Conservation (phyloP, 2,113 vertebrate genomes). For the Trinectes maculatus region DNA sequence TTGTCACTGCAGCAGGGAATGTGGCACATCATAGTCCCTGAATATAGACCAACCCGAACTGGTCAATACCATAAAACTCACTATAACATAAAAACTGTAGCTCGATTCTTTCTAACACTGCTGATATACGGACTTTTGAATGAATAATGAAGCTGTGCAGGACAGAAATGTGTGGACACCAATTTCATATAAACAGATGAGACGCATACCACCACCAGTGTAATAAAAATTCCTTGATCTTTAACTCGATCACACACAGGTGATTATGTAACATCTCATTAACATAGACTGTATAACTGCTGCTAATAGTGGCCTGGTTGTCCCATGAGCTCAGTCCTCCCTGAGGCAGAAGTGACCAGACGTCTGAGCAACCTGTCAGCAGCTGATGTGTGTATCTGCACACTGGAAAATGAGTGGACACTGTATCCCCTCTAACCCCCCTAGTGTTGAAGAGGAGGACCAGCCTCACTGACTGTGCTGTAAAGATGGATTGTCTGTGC, state of each 20-base stretch:
- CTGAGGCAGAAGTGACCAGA: conserved; percentile 43
- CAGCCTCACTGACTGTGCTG: background rate
- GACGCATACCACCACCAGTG: no score
- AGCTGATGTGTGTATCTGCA: conserved; percentile 52
- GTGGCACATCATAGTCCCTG: conserved; percentile 25
- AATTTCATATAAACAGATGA: conserved; percentile 16
- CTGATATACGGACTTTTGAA: background rate
- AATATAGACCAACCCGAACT: conserved; percentile 34
- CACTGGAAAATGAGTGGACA: conserved; percentile 22
- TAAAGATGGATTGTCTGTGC: conserved; percentile 22
- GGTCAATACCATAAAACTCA: conserved; percentile 42
- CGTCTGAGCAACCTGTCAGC: conserved; percentile 46
- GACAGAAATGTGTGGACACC: conserved; percentile 9
- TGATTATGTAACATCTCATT: background rate
- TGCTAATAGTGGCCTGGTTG: conserved; percentile 20
- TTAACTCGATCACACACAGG: background rate
- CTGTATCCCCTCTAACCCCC: conserved; percentile 13
- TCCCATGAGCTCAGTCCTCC: conserved; percentile 34
- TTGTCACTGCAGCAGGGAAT: conserved; percentile 36
- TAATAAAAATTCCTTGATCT: no score
- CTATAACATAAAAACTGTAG: conserved; percentile 23
- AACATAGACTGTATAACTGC: conserved; percentile 30
- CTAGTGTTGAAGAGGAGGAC: background rate
- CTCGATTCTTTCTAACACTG: background rate
- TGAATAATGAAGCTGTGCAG: background rate